Conservation (phyloP, 1,140 invertebrate species). For the Ceratina australensis region DNA sequence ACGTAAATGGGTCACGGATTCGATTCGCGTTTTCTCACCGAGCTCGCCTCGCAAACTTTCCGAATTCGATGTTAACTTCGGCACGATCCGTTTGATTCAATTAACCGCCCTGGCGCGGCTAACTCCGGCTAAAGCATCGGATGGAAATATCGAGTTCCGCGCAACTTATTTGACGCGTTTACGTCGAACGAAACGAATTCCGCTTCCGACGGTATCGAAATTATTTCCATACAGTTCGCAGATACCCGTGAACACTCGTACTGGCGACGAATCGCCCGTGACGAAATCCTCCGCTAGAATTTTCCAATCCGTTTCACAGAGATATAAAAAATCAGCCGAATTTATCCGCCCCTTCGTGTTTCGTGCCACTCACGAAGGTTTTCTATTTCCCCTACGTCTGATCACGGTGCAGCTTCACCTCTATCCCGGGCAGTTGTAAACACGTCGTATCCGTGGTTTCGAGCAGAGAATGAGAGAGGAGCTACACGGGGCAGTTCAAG, state of each 20-base stretch:
- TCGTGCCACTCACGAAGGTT: too few relatives aligned
- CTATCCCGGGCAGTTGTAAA: background rate
- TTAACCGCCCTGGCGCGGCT: background rate
- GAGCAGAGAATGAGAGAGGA: background rate
- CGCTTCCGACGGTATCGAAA: background rate
- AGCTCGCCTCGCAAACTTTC: background rate
- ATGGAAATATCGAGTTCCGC: background rate
- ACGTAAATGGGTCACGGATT: constrained; percentile 9
- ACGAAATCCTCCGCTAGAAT: too few relatives aligned
- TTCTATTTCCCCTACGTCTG: too few relatives aligned
- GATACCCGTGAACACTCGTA: background rate
- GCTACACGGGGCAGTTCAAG: background rate
- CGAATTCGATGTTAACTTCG: background rate
- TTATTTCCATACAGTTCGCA: background rate
- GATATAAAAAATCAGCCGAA: too few relatives aligned
- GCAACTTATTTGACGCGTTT: constrained; percentile 3
- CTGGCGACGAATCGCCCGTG: background rate
- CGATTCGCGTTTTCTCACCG: background rate
- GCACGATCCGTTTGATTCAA: background rate
- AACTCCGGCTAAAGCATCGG: background rate
- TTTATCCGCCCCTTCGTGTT: too few relatives aligned
- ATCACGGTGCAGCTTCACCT: background rate
- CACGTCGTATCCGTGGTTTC: background rate
- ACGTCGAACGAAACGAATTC: constrained; percentile 1
- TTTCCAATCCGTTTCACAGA: background rate